Conservation (phyloP, 2,888 invertebrate genomes). For the Nephrocerus scutellatus region DNA sequence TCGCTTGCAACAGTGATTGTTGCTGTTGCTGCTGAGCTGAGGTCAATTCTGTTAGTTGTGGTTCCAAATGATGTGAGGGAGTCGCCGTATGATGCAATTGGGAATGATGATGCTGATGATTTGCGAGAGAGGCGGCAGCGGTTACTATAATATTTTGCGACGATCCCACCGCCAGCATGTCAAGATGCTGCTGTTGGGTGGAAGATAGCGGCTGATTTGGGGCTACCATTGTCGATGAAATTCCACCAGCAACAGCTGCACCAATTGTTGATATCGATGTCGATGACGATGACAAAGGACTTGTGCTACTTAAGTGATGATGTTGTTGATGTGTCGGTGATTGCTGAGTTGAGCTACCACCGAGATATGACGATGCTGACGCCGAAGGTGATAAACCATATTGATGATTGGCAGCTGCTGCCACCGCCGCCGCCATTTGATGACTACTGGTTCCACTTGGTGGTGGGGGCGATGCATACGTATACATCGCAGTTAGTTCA, state of each 20-base stretch:
- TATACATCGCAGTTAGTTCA: conserved; percentile 28
- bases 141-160: no score
- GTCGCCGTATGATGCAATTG: no score
- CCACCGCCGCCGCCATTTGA: conserved; percentile 21
- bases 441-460: conserved; percentile 23
- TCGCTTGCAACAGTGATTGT: no score
- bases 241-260: conserved; percentile 24
- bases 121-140: no score
- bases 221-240: conserved; percentile 22
- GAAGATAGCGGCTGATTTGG: conserved; percentile 23
- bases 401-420: no score
- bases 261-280: no score
- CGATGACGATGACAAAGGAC: conserved; percentile 20
- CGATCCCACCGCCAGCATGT: no score
- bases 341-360: conserved; percentile 19
- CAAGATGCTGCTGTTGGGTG: no score
- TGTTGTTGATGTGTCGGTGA: no score
- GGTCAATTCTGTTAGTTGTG: conserved; percentile 25
- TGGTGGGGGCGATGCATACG: conserved; percentile 26
- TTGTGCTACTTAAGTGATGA: conserved; percentile 19
- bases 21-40: no score
- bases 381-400: conserved; percentile 24
- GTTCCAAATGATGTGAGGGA: conserved; percentile 22
- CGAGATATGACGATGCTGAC: conserved; percentile 18
- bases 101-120: no score